Conservation (phyloP, 2,888 invertebrate species). For the Orthosia incerta region DNA sequence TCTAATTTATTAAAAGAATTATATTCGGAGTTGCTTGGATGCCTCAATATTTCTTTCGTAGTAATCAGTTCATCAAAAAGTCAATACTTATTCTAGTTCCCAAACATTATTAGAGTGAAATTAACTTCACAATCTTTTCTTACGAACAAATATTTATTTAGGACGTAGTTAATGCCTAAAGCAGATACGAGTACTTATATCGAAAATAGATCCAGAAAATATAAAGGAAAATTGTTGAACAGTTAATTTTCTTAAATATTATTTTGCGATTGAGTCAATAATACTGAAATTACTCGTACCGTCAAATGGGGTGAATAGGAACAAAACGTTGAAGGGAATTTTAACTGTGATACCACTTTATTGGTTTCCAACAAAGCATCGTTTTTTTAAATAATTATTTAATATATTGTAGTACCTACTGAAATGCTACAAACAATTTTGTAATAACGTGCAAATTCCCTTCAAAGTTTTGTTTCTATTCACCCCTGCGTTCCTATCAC, state of each 20-base stretch:
- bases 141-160: conserved; percentile 8
- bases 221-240: neutral
- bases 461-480: no score
- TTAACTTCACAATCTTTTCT: conserved; percentile 5
- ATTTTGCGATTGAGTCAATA: neutral
- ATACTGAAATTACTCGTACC: neutral
- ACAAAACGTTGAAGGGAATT: no score
- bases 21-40: neutral
- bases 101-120: neutral
- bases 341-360: no score
- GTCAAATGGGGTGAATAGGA: no score
- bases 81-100: neutral
- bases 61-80: neutral
- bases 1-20: neutral
- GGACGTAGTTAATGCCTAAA: neutral
- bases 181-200: neutral
- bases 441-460: no score
- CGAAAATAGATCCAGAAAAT: neutral
- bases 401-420: no score
- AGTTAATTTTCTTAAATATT: neutral
- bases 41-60: neutral
- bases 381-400: no score
- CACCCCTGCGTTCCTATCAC: no score
- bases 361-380: no score
- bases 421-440: no score